Percentiles rank a stretch among this genome's conserved stretches.
These are phyloP conservation scores for Triplophysa bombifrons DNA, from an alignment of 2,797 vertebrate genomes.

Conservation along the genomic window DNA sequence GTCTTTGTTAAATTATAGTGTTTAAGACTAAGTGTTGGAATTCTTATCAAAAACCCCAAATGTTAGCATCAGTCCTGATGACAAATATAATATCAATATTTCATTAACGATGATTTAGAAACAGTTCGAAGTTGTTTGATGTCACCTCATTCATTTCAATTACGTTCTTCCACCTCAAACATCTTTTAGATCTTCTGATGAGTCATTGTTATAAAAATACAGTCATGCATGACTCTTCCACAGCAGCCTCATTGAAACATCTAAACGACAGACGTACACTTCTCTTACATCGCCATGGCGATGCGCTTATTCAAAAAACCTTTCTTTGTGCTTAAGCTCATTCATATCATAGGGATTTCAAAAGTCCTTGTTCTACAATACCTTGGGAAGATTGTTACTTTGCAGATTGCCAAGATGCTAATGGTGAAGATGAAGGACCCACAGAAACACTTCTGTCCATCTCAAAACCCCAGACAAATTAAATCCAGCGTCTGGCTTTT, in stretches of 20 bases:
- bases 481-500: conserved; percentile 21
- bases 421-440: conserved; percentile 25
- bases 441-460: conserved; percentile 1
- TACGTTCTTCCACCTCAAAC: conserved; percentile 22
- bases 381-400: conserved; percentile 36
- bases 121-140: conserved; percentile 7
- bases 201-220: conserved; percentile 26
- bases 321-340: conserved; percentile 14
- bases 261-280: neutral
- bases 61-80: neutral
- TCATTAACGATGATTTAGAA: conserved; percentile 14
- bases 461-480: conserved; percentile 22
- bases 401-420: conserved; percentile 35
- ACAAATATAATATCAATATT: conserved; percentile 18
- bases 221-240: neutral
- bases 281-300: conserved; percentile 26
- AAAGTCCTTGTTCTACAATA: conserved; percentile 36
- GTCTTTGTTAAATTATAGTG: neutral
- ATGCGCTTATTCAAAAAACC: conserved; percentile 12
- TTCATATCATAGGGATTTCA: conserved; percentile 27
- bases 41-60: too few relatives aligned
- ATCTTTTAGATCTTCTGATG: conserved; percentile 31
- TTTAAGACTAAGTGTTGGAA: too few relatives aligned
- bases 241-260: conserved; percentile 13
- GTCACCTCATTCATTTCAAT: conserved; percentile 21